phyloP scores from a whole-genome alignment of 1,140 invertebrate species.

The Halesus radiatus region DNA sequence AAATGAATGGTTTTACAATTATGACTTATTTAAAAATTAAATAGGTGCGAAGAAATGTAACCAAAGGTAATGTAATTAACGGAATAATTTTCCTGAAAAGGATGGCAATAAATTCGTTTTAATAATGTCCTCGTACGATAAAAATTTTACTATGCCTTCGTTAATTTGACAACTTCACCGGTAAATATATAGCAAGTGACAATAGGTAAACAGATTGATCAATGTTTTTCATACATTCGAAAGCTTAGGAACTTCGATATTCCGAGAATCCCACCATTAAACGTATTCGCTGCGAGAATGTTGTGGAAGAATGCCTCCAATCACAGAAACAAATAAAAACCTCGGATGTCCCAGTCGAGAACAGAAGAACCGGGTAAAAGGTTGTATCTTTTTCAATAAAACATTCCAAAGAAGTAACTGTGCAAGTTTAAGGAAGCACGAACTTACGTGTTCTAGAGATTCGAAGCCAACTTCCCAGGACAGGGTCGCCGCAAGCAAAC shows the following conservation, averaged over 20 bases:
- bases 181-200: no score
- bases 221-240: background rate
- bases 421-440: slow-evolving; percentile 49
- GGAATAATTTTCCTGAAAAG: no score
- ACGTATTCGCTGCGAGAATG: slow-evolving; percentile 30
- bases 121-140: no score
- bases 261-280: background rate
- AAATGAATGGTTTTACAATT: no score
- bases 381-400: slow-evolving; percentile 56
- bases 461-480: slow-evolving; percentile 11
- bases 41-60: no score
- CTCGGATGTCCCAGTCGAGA: slow-evolving; percentile 33
- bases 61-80: no score
- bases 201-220: no score
- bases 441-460: slow-evolving; percentile 40
- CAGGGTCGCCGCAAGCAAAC: background rate
- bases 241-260: background rate
- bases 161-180: no score
- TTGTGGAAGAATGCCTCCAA: slow-evolving; percentile 46
- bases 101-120: no score
- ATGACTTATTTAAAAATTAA: no score
- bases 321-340: slow-evolving; percentile 52
- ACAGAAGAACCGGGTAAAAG: slow-evolving; percentile 43
- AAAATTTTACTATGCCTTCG: no score
- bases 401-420: slow-evolving; percentile 40